A percentile compares a stretch with the other conserved stretches of the same genome.
These are phyloP conservation scores for Branchinecta lynchi DNA, from an alignment of 1,140 invertebrate genomes.

Conservation along the genomic window DNA sequence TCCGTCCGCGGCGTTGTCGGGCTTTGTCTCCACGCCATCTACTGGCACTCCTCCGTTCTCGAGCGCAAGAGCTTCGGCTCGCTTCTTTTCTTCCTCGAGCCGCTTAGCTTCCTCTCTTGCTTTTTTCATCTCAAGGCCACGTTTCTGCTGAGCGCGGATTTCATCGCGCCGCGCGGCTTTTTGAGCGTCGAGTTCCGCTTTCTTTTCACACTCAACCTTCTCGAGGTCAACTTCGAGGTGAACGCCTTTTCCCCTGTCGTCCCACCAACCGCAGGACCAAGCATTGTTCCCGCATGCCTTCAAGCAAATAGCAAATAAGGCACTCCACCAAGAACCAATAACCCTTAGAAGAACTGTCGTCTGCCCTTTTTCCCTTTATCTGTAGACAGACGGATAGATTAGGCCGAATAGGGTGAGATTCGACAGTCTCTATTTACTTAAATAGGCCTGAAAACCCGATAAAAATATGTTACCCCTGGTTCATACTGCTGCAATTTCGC, in stretches of 20 bases:
- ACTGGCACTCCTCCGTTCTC: background rate
- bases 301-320: background rate
- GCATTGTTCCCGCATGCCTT: slow-evolving; percentile 16
- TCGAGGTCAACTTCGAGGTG: slow-evolving; percentile 20
- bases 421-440: too few relatives aligned
- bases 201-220: slow-evolving; percentile 19
- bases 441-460: too few relatives aligned
- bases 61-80: background rate
- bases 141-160: background rate
- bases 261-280: slow-evolving; percentile 21
- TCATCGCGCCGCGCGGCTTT: slow-evolving; percentile 13
- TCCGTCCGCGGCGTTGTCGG: background rate
- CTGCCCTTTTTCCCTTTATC: too few relatives aligned
- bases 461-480: too few relatives aligned
- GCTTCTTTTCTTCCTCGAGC: background rate
- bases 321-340: too few relatives aligned
- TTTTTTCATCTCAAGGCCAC: background rate
- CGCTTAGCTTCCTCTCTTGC: background rate
- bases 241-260: slow-evolving; percentile 16
- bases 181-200: slow-evolving; percentile 12
- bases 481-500: too few relatives aligned
- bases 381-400: too few relatives aligned
- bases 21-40: background rate
- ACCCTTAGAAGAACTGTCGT: too few relatives aligned
- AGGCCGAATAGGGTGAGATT: too few relatives aligned